Evolutionary conservation across 2,797 vertebrate genomes (phyloP).

Genomic region (Triplophysa yarkandensis): DNA sequence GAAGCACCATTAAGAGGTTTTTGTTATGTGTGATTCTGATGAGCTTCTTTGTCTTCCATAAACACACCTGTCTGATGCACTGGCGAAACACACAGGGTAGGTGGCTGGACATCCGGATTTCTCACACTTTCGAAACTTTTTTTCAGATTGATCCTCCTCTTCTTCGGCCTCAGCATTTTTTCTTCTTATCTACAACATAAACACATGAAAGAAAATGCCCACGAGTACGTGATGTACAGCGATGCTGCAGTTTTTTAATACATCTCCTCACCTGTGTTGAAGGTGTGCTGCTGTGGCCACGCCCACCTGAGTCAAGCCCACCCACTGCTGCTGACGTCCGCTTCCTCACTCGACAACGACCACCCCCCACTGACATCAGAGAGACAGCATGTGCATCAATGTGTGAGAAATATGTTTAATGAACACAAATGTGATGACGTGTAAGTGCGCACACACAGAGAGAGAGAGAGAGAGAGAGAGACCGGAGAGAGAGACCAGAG

Average conservation of each 20-base stretch:
- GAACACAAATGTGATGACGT: not conserved
- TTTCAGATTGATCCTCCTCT: conserved; percentile 89
- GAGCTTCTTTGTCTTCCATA: not conserved
- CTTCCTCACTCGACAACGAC: conserved; percentile 84
- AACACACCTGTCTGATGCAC: conserved; percentile 90
- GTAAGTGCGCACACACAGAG: too few relatives aligned
- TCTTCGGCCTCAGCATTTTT: conserved; percentile 86
- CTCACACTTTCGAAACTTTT: conserved; percentile 97
- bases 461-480: too few relatives aligned
- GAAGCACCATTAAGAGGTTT: not conserved
- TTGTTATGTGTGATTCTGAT: too few relatives aligned
- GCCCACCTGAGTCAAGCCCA: conserved; percentile 59
- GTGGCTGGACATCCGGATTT: conserved; percentile 93
- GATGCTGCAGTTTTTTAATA: not conserved
- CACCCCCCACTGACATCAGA: conserved; percentile 68
- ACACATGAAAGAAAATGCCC: conserved; percentile 9
- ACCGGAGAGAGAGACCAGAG: too few relatives aligned
- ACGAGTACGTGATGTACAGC: not conserved
- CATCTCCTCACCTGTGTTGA: conserved; percentile 32
- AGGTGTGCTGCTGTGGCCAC: conserved; percentile 74
- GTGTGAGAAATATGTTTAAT: not conserved
- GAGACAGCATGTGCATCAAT: not conserved
- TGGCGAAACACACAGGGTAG: conserved; percentile 96
- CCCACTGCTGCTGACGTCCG: conserved; percentile 80
- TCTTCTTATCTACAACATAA: conserved; percentile 82